Base-by-base conservation (phyloP, 1,140 invertebrate species). In the Aporrectodea caliginosa region DNA sequence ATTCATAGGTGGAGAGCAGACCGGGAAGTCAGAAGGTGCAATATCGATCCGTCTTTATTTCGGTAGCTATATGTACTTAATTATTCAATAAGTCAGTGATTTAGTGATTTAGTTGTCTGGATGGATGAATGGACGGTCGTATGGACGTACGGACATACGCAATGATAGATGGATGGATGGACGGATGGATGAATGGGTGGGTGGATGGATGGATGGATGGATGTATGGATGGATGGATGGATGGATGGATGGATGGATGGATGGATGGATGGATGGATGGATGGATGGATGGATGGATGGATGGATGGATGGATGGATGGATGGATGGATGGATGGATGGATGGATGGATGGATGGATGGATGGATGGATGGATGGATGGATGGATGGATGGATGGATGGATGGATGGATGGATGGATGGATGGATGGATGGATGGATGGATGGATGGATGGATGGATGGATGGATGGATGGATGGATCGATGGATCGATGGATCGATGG, bases 261-360 rank as follows among this genome's bases (percentile, higher is more conserved):
- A 22, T 71, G 69, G 14, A 1, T 14, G 16, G 22, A 16, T 2
- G 2, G 69, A 2, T 71, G 69, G 69, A 71, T 71, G 69, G 69
- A 70, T 1, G 69, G 22, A n/a, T n/a, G n/a, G n/a, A n/a, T n/a
- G n/a, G n/a, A n/a, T n/a, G n/a, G n/a, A n/a, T n/a, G 69, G 22
- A 2, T 0, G 69, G 69, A 71, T 71, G 69, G 69, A 0, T 16
- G 1, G 69, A 71, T 1, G 1, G 69, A 71, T 0, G 16, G 22
- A 16, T 71, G 69, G 16, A 71, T 22, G 69, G 69, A 70, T 70
- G 69, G 69, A 70, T 70, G 69, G 69, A 70, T 70, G 69, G 69
- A 70, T 70, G 69, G 69, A 70, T 70, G 69, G 69, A 70, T 70
- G 69, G 69, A 70, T 70, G 69, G 69, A 70, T 70, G 69, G 69